phyloP scores from a whole-genome alignment of 1,140 invertebrate genomes.

The Drosophila ercepeae region DNA sequence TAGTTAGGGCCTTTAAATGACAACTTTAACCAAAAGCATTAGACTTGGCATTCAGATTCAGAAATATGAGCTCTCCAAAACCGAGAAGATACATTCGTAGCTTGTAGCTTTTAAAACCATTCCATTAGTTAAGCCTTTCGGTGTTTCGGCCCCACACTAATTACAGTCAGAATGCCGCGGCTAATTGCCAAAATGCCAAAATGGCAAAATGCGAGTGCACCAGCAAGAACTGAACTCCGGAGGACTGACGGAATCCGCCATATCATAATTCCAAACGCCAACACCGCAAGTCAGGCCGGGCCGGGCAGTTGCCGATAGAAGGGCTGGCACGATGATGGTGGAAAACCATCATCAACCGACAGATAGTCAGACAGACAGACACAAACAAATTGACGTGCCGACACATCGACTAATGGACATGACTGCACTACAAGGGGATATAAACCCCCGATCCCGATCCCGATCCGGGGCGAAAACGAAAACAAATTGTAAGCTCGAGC shows the following conservation, averaged over 20 bases:
- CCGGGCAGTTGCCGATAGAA: background rate
- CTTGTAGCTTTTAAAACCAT: constrained; percentile 21
- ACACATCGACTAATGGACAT: constrained; percentile 60
- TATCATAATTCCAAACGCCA: constrained; percentile 69
- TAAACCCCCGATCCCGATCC: constrained; percentile 12
- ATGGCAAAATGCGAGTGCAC: constrained; percentile 54
- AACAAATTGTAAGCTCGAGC: constrained; percentile 68
- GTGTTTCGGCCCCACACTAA: constrained; percentile 20
- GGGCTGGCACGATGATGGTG: background rate
- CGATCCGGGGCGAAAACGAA: constrained; percentile 6
- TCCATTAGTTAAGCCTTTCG: constrained; percentile 38
- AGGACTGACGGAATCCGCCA: constrained; percentile 17
- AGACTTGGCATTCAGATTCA: too few relatives aligned
- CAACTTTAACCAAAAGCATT: too few relatives aligned
- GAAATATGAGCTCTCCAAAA: background rate
- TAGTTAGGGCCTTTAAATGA: too few relatives aligned
- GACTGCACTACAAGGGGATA: constrained; percentile 44
- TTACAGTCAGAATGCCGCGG: constrained; percentile 36
- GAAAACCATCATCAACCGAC: constrained; percentile 7
- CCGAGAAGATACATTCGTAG: constrained; percentile 5
- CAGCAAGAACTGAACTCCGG: constrained; percentile 42
- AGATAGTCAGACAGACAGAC: constrained; percentile 43
- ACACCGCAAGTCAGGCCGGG: constrained; percentile 19
- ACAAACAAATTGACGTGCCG: constrained; percentile 79
- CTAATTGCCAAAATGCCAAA: constrained; percentile 69